phyloP scores from a whole-genome alignment of 2,888 invertebrate genomes.

The Uloborus plumipes region DNA sequence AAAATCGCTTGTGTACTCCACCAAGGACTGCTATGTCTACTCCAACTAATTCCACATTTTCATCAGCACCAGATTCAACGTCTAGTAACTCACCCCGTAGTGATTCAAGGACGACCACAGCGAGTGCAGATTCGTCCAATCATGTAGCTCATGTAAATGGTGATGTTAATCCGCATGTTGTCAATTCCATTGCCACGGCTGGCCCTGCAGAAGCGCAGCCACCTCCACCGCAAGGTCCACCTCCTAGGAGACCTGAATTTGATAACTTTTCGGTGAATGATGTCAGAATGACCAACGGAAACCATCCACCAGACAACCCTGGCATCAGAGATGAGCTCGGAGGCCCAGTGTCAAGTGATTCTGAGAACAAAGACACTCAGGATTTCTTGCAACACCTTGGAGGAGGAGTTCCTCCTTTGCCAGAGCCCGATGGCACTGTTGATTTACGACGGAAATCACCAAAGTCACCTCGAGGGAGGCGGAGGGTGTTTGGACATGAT shows the following conservation, averaged over 20 bases:
- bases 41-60: constrained; percentile 61
- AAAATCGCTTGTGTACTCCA: constrained; percentile 66
- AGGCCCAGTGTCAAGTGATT: constrained; percentile 60
- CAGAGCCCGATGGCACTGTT: constrained; percentile 50
- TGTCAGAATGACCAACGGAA: constrained; percentile 58
- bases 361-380: constrained; percentile 62
- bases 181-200: constrained; percentile 11
- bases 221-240: constrained; percentile 24
- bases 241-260: constrained; percentile 48
- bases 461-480: constrained; percentile 53
- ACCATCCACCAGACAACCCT: constrained; percentile 34
- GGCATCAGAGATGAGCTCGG: constrained; percentile 52
- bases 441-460: constrained; percentile 55
- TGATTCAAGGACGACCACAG: constrained; percentile 59
- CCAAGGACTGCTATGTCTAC: constrained; percentile 63
- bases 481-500: constrained; percentile 51
- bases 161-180: constrained; percentile 53
- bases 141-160: constrained; percentile 60
- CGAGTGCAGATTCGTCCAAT: constrained; percentile 59
- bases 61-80: constrained; percentile 62
- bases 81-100: constrained; percentile 63
- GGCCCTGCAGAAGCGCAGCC: background rate
- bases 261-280: constrained; percentile 43
- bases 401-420: constrained; percentile 29
- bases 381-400: constrained; percentile 59